Percentiles rank a stretch among this genome's conserved stretches.
Evolutionary conservation across 2,888 invertebrate genomes (phyloP).

Genomic region (Thymelicus lineola): DNA sequence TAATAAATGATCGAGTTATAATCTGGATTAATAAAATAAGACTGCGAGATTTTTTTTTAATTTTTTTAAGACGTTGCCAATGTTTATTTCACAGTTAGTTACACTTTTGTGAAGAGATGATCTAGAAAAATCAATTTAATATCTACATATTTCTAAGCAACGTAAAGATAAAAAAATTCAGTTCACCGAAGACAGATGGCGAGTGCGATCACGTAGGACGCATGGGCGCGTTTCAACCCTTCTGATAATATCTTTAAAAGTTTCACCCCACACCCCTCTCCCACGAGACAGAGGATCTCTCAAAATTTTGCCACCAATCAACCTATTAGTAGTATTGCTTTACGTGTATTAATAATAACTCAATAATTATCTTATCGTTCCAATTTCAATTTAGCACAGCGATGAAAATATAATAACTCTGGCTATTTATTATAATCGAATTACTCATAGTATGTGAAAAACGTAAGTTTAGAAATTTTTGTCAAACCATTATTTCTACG

Average conservation of each 20-base stretch:
- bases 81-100: too few species aligned
- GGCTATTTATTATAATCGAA: too few species aligned
- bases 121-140: slow-evolving; percentile 10
- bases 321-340: slow-evolving; percentile 59
- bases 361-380: background rate
- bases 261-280: slow-evolving; percentile 62
- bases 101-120: background rate
- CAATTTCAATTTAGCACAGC: background rate
- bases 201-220: slow-evolving; percentile 76
- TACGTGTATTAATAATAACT: slow-evolving; percentile 41
- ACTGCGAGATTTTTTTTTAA: too few species aligned
- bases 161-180: slow-evolving; percentile 71
- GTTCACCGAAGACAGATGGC: slow-evolving; percentile 79
- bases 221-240: slow-evolving; percentile 72
- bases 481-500: too few species aligned
- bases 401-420: too few species aligned
- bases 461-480: too few species aligned
- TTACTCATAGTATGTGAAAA: too few species aligned
- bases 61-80: too few species aligned
- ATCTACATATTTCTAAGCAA: slow-evolving; percentile 26
- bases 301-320: slow-evolving; percentile 77
- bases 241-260: slow-evolving; percentile 85
- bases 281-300: slow-evolving; percentile 62
- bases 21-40: too few species aligned
- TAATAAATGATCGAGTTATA: too few species aligned